Conservation (phyloP, 35 echinoderm and acorn worm species). For the Hemicentrotus pulcherrimus region DNA sequence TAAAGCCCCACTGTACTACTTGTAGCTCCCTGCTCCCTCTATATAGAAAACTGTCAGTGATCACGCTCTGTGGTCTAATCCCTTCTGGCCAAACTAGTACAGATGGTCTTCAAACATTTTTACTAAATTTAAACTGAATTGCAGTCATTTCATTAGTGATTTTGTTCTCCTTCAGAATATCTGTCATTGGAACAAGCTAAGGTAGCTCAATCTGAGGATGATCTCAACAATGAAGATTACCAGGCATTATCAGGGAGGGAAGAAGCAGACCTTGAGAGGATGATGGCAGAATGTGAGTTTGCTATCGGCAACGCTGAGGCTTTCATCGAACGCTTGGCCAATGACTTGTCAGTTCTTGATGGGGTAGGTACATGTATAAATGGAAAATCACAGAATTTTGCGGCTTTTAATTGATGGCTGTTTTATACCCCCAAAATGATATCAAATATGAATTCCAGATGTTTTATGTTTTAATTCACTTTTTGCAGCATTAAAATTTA, state of each 20-base stretch:
- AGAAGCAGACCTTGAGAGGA: slow-evolving; percentile 87
- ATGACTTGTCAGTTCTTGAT: slow-evolving; percentile 93
- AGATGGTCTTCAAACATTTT: too few relatives aligned
- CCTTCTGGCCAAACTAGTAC: too few relatives aligned
- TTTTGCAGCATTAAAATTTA: too few relatives aligned
- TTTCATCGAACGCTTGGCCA: slow-evolving; percentile 88
- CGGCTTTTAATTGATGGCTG: too few relatives aligned
- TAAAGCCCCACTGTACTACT: too few relatives aligned
- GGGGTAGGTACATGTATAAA: slow-evolving; percentile 69
- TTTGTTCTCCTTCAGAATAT: slow-evolving; percentile 60
- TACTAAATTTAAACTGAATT: neutral
- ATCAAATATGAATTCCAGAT: too few relatives aligned
- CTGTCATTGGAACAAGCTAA: slow-evolving; percentile 63
- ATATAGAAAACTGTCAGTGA: too few relatives aligned
- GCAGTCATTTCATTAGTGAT: neutral
- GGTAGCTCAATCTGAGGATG: slow-evolving; percentile 67
- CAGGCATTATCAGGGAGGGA: slow-evolving; percentile 85
- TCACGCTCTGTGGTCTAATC: too few relatives aligned
- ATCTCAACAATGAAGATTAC: slow-evolving; percentile 80
- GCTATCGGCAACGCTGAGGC: slow-evolving; percentile 93
- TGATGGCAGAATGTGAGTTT: slow-evolving; percentile 97
- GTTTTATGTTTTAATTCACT: neutral
- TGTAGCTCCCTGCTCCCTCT: too few relatives aligned
- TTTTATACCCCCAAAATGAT: too few relatives aligned
- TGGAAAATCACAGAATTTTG: too few relatives aligned